These are phyloP conservation scores for Acleris literana DNA, from an alignment of 2,888 invertebrate genomes.

Conservation along the genomic window DNA sequence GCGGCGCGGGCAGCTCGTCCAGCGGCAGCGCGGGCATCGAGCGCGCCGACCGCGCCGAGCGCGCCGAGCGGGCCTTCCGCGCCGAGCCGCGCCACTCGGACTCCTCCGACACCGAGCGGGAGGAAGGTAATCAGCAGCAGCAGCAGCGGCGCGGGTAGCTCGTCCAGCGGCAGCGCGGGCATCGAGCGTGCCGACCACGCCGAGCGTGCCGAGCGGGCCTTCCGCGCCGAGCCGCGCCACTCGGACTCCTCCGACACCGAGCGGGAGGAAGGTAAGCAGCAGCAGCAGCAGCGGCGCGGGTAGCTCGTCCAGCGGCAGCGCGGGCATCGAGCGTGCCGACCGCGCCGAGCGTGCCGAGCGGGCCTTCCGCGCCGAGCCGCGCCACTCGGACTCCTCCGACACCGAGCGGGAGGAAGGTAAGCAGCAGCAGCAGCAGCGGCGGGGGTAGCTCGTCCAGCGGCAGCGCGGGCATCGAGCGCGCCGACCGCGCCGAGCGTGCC, in stretches of 20 bases:
- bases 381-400: slow-evolving; percentile 83
- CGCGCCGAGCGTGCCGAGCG: no score
- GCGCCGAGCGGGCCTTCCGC: no score
- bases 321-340: slow-evolving; percentile 43
- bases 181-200: no score
- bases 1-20: slow-evolving; percentile 58
- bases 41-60: no score
- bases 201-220: no score
- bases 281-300: slow-evolving; percentile 66
- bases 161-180: slow-evolving; percentile 55
- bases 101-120: slow-evolving; percentile 84
- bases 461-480: slow-evolving; percentile 45
- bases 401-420: slow-evolving; percentile 84
- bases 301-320: slow-evolving; percentile 56
- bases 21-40: slow-evolving; percentile 50
- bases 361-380: slow-evolving; percentile 15
- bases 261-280: slow-evolving; percentile 73
- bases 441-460: slow-evolving; percentile 58
- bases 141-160: slow-evolving; percentile 61
- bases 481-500: no score
- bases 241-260: slow-evolving; percentile 85
- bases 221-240: slow-evolving; percentile 43
- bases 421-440: slow-evolving; percentile 67
- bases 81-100: slow-evolving; percentile 63
- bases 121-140: slow-evolving; percentile 70